phyloP scores from a whole-genome alignment of 2,888 invertebrate genomes.

The Halocaridina rubra region DNA sequence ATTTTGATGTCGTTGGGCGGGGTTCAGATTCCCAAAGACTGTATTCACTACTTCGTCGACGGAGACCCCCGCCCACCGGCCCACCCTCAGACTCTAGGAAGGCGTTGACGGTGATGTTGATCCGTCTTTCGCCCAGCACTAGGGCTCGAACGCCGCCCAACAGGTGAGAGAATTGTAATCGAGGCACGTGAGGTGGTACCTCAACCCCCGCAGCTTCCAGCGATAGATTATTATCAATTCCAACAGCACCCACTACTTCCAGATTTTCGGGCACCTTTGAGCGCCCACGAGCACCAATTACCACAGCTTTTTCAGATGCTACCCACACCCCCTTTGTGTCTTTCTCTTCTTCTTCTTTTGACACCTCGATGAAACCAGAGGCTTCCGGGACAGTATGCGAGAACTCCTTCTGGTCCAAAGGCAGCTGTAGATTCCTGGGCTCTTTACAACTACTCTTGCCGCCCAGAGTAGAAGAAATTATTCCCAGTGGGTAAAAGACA shows the following conservation, averaged over 20 bases:
- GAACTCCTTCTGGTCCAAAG: too few relatives aligned
- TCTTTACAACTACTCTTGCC: too few relatives aligned
- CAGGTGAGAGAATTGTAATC: slow-evolving; percentile 15
- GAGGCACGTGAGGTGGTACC: neutral
- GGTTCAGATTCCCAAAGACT: slow-evolving; percentile 27
- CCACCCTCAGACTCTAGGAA: neutral
- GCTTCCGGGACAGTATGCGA: too few relatives aligned
- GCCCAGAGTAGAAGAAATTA: too few relatives aligned
- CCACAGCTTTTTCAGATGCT: too few relatives aligned
- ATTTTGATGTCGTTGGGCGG: slow-evolving; percentile 65
- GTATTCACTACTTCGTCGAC: neutral
- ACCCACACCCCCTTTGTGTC: too few relatives aligned
- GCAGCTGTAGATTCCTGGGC: too few relatives aligned
- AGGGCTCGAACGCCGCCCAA: slow-evolving; percentile 12
- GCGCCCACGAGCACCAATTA: neutral
- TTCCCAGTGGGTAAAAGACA: too few relatives aligned
- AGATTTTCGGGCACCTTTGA: neutral
- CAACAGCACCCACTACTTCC: neutral
- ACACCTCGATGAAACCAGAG: too few relatives aligned
- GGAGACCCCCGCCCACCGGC: neutral
- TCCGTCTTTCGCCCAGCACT: neutral
- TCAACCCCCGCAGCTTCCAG: neutral
- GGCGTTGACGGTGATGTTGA: neutral
- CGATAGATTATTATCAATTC: neutral
- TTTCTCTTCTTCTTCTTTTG: too few relatives aligned